These are phyloP conservation scores for Hesperophylax magnus DNA, from an alignment of 1,140 invertebrate species.

Conservation along the genomic window DNA sequence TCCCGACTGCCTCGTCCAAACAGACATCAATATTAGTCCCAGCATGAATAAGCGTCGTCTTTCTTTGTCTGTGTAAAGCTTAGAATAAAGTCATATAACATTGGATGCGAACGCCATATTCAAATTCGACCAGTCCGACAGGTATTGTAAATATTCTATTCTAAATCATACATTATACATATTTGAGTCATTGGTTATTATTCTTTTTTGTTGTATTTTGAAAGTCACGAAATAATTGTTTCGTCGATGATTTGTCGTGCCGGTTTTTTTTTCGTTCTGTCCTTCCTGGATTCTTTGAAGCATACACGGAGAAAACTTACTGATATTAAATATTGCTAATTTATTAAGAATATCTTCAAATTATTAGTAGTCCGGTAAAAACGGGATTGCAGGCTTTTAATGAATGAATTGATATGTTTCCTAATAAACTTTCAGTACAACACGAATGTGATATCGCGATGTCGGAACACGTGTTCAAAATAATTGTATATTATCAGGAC, in stretches of 20 bases:
- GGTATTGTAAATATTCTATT: constrained; percentile 3
- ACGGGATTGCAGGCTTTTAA: too few relatives aligned
- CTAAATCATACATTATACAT: neutral
- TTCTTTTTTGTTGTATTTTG: neutral
- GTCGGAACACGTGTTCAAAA: too few relatives aligned
- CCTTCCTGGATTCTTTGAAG: too few relatives aligned
- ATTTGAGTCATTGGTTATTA: neutral
- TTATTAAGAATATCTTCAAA: too few relatives aligned
- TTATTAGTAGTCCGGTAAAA: too few relatives aligned
- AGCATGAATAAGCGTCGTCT: constrained; percentile 46
- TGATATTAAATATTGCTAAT: too few relatives aligned
- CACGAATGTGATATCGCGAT: too few relatives aligned
- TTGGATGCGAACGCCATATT: constrained; percentile 25
- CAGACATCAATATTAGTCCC: constrained; percentile 55
- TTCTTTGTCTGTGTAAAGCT: constrained; percentile 47
- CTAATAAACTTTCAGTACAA: too few relatives aligned
- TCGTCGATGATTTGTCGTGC: neutral
- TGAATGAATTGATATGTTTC: too few relatives aligned
- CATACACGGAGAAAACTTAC: too few relatives aligned
- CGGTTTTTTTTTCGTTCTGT: too few relatives aligned
- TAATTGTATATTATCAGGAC: too few relatives aligned
- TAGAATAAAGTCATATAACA: constrained; percentile 57
- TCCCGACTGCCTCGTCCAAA: constrained; percentile 32
- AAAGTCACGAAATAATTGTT: neutral
- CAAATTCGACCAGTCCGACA: constrained; percentile 32